Conservation (phyloP, 1,140 invertebrate species). For the Drusus annulatus region DNA sequence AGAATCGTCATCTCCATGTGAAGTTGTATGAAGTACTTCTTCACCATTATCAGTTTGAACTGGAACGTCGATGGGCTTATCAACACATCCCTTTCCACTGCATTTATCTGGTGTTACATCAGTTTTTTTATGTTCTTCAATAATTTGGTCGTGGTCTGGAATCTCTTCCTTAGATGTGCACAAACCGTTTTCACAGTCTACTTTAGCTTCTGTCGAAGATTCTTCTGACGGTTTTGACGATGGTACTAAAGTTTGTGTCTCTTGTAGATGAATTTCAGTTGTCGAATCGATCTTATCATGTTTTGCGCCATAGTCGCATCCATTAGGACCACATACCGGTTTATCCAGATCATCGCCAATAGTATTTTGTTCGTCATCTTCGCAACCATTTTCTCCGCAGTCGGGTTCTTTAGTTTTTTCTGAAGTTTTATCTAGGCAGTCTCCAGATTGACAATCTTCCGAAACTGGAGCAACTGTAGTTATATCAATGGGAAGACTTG, state of each 20-base stretch:
- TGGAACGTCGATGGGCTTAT: too few species aligned
- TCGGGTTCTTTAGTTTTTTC: constrained; percentile 29
- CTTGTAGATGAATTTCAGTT: not conserved
- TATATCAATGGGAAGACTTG: constrained; percentile 34
- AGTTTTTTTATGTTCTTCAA: not conserved
- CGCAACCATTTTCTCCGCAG: constrained; percentile 51
- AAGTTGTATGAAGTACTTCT: too few species aligned
- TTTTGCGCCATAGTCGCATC: constrained; percentile 18
- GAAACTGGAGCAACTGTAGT: constrained; percentile 33
- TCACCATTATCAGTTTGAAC: too few species aligned
- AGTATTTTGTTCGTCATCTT: constrained; percentile 53
- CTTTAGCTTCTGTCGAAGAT: constrained; percentile 23
- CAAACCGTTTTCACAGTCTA: constrained; percentile 16
- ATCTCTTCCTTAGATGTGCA: constrained; percentile 11
- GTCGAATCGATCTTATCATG: not conserved
- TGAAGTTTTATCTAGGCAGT: constrained; percentile 26
- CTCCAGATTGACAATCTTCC: constrained; percentile 42
- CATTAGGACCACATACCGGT: constrained; percentile 45
- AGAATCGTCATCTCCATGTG: too few species aligned
- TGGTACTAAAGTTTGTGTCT: not conserved
- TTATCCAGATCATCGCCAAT: constrained; percentile 49
- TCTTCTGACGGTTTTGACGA: constrained; percentile 1
- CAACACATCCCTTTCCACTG: too few species aligned
- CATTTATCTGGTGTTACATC: too few species aligned
- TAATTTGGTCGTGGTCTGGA: not conserved